Conservation (phyloP, 2,888 invertebrate genomes). For the Lapara coniferarum region DNA sequence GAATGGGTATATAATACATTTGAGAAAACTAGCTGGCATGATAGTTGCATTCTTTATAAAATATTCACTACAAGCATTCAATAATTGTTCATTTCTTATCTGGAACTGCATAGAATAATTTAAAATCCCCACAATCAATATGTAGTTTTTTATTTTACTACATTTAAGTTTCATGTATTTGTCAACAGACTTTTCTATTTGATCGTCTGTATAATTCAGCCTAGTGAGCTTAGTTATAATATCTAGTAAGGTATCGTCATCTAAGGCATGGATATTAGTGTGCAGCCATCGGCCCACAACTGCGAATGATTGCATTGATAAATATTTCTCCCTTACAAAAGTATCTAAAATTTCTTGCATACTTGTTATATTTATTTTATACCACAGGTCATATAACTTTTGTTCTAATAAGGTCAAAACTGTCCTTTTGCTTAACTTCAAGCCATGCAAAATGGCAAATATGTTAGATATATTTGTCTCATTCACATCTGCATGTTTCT, state of each 20-base stretch:
- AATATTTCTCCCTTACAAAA: constrained; percentile 67
- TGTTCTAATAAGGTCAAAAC: constrained; percentile 84
- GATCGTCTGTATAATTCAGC: constrained; percentile 81
- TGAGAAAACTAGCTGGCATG: constrained; percentile 81
- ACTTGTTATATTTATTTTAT: constrained; percentile 72
- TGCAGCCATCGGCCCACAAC: constrained; percentile 82
- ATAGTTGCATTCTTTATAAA: constrained; percentile 73
- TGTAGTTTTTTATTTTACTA: constrained; percentile 70
- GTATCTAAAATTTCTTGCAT: constrained; percentile 78
- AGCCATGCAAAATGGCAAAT: constrained; percentile 81
- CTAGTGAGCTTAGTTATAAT: constrained; percentile 81
- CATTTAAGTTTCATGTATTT: constrained; percentile 84
- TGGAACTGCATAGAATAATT: constrained; percentile 85
- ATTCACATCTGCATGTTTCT: constrained; percentile 82
- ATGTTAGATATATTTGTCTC: constrained; percentile 82
- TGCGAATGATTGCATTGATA: constrained; percentile 69
- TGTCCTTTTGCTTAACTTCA: constrained; percentile 84
- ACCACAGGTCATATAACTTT: constrained; percentile 82
- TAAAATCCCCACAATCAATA: constrained; percentile 84
- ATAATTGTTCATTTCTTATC: constrained; percentile 80
- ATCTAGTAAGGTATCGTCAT: constrained; percentile 82
- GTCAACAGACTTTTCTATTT: constrained; percentile 84
- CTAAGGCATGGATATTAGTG: constrained; percentile 84
- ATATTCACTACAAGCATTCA: constrained; percentile 84
- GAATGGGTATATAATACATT: constrained; percentile 83